phyloP scores from a whole-genome alignment of 1,140 invertebrate species.

The Tigriopus japonicus region DNA sequence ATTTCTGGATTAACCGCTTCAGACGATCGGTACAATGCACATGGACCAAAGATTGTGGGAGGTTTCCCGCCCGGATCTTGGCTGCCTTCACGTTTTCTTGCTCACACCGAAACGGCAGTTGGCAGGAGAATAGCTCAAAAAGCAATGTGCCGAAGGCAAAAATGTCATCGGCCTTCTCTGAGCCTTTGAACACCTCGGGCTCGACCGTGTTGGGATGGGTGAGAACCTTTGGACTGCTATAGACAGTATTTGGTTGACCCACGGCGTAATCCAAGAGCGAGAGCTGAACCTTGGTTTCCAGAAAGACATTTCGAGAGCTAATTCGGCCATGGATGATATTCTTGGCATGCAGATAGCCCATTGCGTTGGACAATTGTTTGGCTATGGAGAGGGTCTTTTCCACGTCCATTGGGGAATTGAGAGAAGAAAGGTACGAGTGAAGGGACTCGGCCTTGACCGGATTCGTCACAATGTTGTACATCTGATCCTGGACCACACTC shows the following conservation, averaged over 20 bases:
- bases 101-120: conserved; percentile 14
- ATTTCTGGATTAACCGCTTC: conserved; percentile 1
- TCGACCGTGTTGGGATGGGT: conserved; percentile 1
- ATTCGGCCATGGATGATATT: conserved; percentile 28
- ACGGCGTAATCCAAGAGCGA: conserved; percentile 29
- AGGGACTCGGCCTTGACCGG: background rate
- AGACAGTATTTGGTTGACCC: conserved; percentile 17
- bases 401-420: background rate
- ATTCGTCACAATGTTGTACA: conserved; percentile 21
- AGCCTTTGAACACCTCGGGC: background rate
- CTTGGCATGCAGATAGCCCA: conserved; percentile 32
- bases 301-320: conserved; percentile 29
- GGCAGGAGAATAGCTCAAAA: conserved; percentile 18
- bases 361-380: conserved; percentile 20
- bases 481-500: conserved; percentile 25
- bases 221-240: conserved; percentile 8
- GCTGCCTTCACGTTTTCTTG: background rate
- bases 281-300: conserved; percentile 28
- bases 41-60: background rate
- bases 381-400: background rate
- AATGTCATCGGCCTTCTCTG: conserved; percentile 15
- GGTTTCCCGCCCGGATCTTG: background rate
- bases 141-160: conserved; percentile 19
- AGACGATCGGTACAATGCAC: conserved; percentile 1
- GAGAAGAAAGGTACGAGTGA: background rate